Evolutionary conservation across 2,797 vertebrate genomes (phyloP).

Genomic region (Cryptoblepharus egeriae): DNA sequence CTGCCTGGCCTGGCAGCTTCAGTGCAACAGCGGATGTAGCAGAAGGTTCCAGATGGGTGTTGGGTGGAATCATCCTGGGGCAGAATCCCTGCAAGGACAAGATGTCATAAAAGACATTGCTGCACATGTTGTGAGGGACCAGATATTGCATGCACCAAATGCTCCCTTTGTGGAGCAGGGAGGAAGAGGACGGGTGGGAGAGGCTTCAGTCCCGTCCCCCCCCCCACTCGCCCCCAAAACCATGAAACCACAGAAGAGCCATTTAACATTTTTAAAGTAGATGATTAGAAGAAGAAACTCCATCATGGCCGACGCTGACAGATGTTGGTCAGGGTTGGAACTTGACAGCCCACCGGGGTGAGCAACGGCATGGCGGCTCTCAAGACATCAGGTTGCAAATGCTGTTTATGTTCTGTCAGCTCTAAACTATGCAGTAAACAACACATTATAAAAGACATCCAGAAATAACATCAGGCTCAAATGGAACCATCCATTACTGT

Average conservation of each 20-base stretch:
- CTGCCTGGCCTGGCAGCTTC: too few relatives aligned
- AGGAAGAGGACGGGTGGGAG: too few relatives aligned
- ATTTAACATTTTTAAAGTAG: conserved; percentile 75
- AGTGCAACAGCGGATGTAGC: too few relatives aligned
- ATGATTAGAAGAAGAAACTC: conserved; percentile 76
- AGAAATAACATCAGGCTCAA: conserved; percentile 78
- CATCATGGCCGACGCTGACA: conserved; percentile 71
- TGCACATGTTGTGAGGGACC: too few relatives aligned
- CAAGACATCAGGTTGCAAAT: conserved; percentile 75
- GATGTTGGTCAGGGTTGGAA: conserved; percentile 68
- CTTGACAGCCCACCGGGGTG: conserved; percentile 75
- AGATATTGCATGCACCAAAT: too few relatives aligned
- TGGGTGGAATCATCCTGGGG: too few relatives aligned
- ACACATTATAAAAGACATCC: conserved; percentile 75
- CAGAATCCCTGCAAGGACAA: too few relatives aligned
- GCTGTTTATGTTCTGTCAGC: conserved; percentile 82
- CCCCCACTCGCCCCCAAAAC: too few relatives aligned
- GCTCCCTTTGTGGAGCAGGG: too few relatives aligned
- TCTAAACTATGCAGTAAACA: conserved; percentile 78
- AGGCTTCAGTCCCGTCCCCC: too few relatives aligned
- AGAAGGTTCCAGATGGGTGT: too few relatives aligned
- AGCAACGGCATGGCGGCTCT: conserved; percentile 70
- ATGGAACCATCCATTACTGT: conserved; percentile 78
- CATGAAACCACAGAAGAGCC: conserved; percentile 63
- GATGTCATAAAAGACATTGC: too few relatives aligned